Evolutionary conservation across 2,888 invertebrate species (phyloP).

Genomic region (Minunthozetes semirufus): DNA sequence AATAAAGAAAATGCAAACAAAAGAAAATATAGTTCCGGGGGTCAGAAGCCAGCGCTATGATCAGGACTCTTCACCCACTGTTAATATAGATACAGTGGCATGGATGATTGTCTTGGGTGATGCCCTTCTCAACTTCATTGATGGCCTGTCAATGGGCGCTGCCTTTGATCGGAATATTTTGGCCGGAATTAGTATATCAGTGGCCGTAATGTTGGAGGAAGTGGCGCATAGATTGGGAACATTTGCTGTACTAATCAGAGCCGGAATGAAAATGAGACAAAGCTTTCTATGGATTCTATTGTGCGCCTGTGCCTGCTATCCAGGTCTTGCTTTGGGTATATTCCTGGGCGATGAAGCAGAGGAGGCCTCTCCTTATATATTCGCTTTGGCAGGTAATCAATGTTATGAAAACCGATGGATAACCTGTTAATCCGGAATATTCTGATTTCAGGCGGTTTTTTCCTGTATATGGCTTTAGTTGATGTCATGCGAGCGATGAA

Average conservation of each 20-base stretch:
- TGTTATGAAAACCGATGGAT: background rate
- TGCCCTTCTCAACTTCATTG: slow-evolving; percentile 38
- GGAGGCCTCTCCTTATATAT: slow-evolving; percentile 39
- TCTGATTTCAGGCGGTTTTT: slow-evolving; percentile 36
- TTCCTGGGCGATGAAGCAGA: slow-evolving; percentile 39
- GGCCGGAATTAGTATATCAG: slow-evolving; percentile 39
- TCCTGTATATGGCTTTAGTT: slow-evolving; percentile 39
- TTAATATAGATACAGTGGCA: slow-evolving; percentile 36
- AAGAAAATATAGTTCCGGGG: slow-evolving; percentile 36
- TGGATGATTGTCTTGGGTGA: slow-evolving; percentile 40
- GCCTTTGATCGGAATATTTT: slow-evolving; percentile 39
- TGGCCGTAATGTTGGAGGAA: slow-evolving; percentile 40
- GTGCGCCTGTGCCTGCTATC: slow-evolving; percentile 39
- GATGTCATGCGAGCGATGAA: slow-evolving; percentile 41
- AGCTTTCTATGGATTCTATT: slow-evolving; percentile 37
- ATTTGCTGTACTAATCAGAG: slow-evolving; percentile 39
- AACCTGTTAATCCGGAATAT: too few species aligned
- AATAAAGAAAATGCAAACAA: background rate
- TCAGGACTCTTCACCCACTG: slow-evolving; percentile 33
- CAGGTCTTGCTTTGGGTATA: slow-evolving; percentile 37
- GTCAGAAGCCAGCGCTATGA: slow-evolving; percentile 36
- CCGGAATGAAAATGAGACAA: slow-evolving; percentile 39
- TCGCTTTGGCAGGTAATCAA: slow-evolving; percentile 35
- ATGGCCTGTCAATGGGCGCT: slow-evolving; percentile 39
- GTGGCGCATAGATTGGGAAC: slow-evolving; percentile 39